These are phyloP conservation scores for Hypomesus transpacificus DNA, from an alignment of 2,113 vertebrate genomes.

Conservation along the genomic window DNA sequence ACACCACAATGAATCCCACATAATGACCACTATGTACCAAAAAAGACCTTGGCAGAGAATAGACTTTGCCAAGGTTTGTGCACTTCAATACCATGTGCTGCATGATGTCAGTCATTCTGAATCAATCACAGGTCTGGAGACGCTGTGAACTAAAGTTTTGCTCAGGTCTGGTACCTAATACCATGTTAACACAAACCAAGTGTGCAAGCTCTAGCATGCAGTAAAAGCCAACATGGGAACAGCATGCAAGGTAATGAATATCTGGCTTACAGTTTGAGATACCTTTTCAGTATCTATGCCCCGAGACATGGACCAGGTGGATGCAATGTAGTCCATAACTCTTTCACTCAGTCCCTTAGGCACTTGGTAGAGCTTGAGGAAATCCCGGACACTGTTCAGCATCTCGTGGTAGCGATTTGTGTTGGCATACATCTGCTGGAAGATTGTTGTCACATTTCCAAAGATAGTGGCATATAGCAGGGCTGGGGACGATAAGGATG, in stretches of 20 bases:
- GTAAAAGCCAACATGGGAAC: neutral
- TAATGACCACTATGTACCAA: too few relatives aligned
- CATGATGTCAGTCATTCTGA: too few relatives aligned
- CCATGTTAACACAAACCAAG: neutral
- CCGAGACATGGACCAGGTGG: conserved; percentile 99
- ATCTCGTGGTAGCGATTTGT: conserved; percentile 99
- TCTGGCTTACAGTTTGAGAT: conserved; percentile 30
- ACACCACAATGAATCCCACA: too few relatives aligned
- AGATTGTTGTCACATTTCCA: conserved; percentile 98
- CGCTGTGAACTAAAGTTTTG: too few relatives aligned
- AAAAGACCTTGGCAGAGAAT: too few relatives aligned
- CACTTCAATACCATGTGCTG: too few relatives aligned
- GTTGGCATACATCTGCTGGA: conserved; percentile 99
- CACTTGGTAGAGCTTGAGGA: conserved; percentile 98
- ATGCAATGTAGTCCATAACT: conserved; percentile 99
- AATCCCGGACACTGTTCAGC: conserved; percentile 97
- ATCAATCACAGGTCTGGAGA: too few relatives aligned
- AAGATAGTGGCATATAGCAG: conserved; percentile 99
- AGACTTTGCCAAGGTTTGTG: too few relatives aligned
- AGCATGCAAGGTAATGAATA: conserved; percentile 14
- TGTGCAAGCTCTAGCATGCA: neutral
- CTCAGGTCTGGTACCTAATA: neutral
- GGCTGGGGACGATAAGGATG: conserved; percentile 66
- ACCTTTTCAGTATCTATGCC: conserved; percentile 99
- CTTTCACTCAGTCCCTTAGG: conserved; percentile 96